Base-by-base conservation (phyloP, 2,113 vertebrate genomes). In the Delphinus delphis region DNA sequence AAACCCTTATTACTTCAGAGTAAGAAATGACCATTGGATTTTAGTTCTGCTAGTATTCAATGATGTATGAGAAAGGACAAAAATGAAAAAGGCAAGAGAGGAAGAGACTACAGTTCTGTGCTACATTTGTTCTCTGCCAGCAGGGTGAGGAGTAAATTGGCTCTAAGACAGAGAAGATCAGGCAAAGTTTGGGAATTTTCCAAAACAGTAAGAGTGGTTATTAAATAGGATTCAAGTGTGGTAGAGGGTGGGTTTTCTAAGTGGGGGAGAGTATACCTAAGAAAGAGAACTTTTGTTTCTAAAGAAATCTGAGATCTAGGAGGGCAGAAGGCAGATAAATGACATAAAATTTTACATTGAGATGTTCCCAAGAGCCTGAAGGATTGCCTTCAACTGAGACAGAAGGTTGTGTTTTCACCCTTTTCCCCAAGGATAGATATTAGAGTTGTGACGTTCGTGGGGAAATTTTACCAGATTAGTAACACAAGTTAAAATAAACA, bases 401-500 rank as follows among this genome's bases (percentile, higher is more conserved):
- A 36, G 65, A 79, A 44, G 36, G 12, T 50, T 21, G 1, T n/a
- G 21, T 63, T 90, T 83, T 96, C 89, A 84, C 14, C 31, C 25
- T 84, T 88, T 14, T 86, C 38, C 31, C 87, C 68, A 38, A 11
- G 36, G 18, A 63, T 87, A 47, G 87, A 6, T 55, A 20, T 36
- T 38, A 89, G 53, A 31, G 26, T 93, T 87, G 33, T 67, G 79
- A 63, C 1, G 15, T 55, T 65, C 7, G 1, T 74, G n/a, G 23
- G 88, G 23, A 90, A 88, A 80, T 14, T 38, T 65, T 68, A 44
- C 36, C 7, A 79, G 47, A 50, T 67, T 50, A 76, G 31, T 47
- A 67, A 96, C 88, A 79, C n/a, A 53, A 67, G 38, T 96, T 60
- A 41, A 88, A 87, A 79, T 73, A 31, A 83, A 92, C 21, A 83